Evolutionary conservation across 2,113 vertebrate genomes (phyloP), one percentile per base, ranked within the genome.

Genomic region (Stegastes partitus): DNA sequence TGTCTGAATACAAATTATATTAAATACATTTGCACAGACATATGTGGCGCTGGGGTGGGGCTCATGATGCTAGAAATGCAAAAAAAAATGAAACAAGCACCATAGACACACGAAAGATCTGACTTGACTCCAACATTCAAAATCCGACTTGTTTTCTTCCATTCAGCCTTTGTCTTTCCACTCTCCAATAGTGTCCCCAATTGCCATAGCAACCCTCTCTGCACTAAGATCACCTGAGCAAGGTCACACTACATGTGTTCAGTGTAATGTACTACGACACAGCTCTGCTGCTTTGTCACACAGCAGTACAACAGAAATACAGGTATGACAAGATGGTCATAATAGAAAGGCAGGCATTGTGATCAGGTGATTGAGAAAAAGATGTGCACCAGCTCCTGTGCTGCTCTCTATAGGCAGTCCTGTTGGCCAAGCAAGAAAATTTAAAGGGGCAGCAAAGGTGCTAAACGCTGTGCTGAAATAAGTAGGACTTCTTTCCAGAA

Each of bases 221-320:
- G 47, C 15, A 2, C 53, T 23, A 16, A 42, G 15, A 59, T 75
- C 70, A 75, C 66, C 59, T 65, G 37, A 83, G 34, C 66, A 74
- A 79, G 59, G 59, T 70, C 65, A 70, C 26, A 39, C 10, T 11
- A 71, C 26, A 62, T 76, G 59, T 49, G 45, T 70, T 69, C 53
- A 49, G 47, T 28, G 25, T 59, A 70, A 69, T 59, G 26, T 31
- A 66, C 55, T 12, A 22, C 19, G 23, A 31, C 50, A 73, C 19
- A 44, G 53, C 51, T 53, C 14, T 31, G 23, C 45, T 68, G 42
- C 68, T 62, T 62, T 73, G 25, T 44, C 49, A 69, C 53, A 42
- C 14, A 18, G 42, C 26, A 37, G n/a, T 9, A 7, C 62, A 45
- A 58, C 15, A 34, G 1, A 61, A 54, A 66, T 47, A 44, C 12